Evolutionary conservation across 2,797 vertebrate species (phyloP).

Genomic region (Mus minutoides): DNA sequence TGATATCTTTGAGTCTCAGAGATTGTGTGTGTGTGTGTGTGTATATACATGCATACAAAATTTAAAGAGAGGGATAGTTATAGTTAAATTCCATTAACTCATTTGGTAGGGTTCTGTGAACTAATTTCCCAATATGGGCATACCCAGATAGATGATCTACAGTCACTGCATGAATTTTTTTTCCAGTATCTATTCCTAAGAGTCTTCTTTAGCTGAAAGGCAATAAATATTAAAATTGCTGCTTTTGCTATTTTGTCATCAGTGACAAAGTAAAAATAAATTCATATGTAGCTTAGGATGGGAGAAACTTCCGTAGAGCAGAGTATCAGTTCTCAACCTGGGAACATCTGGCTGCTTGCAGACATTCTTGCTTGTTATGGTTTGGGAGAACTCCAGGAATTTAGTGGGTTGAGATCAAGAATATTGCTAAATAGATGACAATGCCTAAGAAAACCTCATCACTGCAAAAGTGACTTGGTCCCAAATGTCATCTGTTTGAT

Average conservation of each 20-base stretch:
- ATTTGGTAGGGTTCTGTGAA: neutral
- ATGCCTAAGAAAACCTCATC: neutral
- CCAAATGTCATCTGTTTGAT: neutral
- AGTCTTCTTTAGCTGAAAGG: neutral
- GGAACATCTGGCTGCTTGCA: neutral
- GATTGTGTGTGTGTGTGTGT: too few relatives aligned
- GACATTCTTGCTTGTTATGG: neutral
- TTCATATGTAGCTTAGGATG: neutral
- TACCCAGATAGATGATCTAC: neutral
- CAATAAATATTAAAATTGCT: neutral
- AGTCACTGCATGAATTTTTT: neutral
- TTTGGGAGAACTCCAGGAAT: neutral
- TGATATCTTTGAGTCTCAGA: neutral
- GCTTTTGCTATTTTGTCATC: neutral
- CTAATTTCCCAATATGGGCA: neutral
- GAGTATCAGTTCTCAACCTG: neutral
- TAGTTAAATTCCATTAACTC: neutral
- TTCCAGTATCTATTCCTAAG: neutral
- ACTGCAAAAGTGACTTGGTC: neutral
- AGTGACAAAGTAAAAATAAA: neutral
- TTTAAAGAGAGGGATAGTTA: neutral
- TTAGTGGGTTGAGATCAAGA: neutral
- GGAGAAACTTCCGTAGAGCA: neutral
- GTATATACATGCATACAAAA: neutral
- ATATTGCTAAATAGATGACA: neutral